phyloP scores from a whole-genome alignment of 2,113 vertebrate species.

The Boleophthalmus pectinirostris region DNA sequence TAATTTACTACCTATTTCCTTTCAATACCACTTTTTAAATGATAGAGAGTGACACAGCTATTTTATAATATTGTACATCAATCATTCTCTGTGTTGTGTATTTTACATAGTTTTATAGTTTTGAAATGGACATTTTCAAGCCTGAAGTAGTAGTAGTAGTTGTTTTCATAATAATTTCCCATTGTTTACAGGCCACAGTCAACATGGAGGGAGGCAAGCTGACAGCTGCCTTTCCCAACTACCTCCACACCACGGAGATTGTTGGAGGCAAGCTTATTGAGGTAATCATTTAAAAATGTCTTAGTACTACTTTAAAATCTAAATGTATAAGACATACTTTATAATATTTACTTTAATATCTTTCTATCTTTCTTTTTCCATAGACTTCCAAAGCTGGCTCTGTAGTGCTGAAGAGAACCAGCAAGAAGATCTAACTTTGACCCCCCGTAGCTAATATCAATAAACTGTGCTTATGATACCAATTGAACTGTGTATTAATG shows the following conservation, averaged over 20 bases:
- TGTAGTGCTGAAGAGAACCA: conserved; percentile 62
- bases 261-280: conserved; percentile 72
- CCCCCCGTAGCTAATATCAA: neutral
- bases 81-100: too few species aligned
- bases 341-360: neutral
- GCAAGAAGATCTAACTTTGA: conserved; percentile 66
- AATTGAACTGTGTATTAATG: conserved; percentile 16
- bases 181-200: conserved; percentile 64
- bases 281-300: conserved; percentile 55
- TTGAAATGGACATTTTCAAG: too few species aligned
- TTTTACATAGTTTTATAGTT: too few species aligned
- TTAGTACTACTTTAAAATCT: neutral
- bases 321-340: neutral
- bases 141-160: neutral
- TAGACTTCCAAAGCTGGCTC: conserved; percentile 61
- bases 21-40: neutral
- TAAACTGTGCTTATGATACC: conserved; percentile 47
- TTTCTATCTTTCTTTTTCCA: conserved; percentile 11
- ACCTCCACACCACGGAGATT: conserved; percentile 76
- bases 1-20: neutral
- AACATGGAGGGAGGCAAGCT: conserved; percentile 65
- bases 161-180: neutral
- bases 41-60: too few species aligned
- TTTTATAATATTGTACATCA: neutral
- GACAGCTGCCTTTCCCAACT: conserved; percentile 81